Evolutionary conservation across 1,140 invertebrate species (phyloP), one percentile per base, ranked within the genome.

Genomic region (Sinonovacula constricta): DNA sequence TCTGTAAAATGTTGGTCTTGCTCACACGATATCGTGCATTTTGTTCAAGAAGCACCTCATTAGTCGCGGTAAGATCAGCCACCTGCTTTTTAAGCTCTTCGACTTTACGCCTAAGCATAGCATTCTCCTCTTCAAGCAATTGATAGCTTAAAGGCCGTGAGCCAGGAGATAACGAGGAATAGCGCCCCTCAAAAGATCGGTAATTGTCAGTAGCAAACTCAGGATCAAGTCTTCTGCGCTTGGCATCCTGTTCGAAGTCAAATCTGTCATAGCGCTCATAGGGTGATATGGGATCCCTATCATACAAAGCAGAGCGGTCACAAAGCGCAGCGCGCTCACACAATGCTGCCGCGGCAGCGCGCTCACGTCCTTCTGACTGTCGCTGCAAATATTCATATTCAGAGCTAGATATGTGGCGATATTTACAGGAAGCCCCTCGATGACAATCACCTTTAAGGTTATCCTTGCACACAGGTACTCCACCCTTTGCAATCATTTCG

Each of bases 1-100:
- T 70, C 36, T 85, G 84, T 26, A 87, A 79, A 51, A 82, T 79
- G 31, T 83, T 85, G 12, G 86, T 70, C 76, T 93, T 94, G 33
- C 93, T 93, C 74, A 95, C 92, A 59, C 95, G 92, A 67, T 95
- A 90, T 59, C 95, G 94, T 12, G 95, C 95, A 89, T 96, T 96
- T 91, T 96, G 95, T 82, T 95, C 95, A 59, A 96, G 86, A 0
- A 96, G 91, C 88, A 95, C 95, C 87, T 96, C 95, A 88, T 96
- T 96, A 2, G 95, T 95, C 5, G 95, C 94, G n/a, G 94, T 94
- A 57, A 95, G 87, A 87, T 95, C 94, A 34, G 92, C 92, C 2
- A 94, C 93, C 88, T 93, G 91, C 83, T 94, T 94, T 87, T 95
- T 95, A 59, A 96, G 88, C 82, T 95, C 94, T 53, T 95, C 94